A percentile compares a stretch with the other conserved stretches of the same genome.
Evolutionary conservation across 2,888 invertebrate species (phyloP).

Genomic region (Lepidocyrtoides sp.): DNA sequence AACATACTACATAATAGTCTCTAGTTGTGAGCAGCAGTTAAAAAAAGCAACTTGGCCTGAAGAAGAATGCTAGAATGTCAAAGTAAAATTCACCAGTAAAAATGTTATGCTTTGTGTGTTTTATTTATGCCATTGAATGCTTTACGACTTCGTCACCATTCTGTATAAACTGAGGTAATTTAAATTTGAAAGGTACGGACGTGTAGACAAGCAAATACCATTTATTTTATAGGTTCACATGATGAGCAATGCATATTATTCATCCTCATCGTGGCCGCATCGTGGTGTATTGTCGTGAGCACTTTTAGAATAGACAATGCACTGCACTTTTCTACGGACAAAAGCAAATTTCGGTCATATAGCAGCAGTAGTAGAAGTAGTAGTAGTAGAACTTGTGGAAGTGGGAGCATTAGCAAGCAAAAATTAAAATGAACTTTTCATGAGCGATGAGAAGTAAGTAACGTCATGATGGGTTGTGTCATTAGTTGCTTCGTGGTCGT

Average conservation of each 20-base stretch:
- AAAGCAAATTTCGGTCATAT: not conserved
- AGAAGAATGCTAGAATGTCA: not conserved
- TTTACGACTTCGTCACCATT: constrained; percentile 50
- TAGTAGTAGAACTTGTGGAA: not conserved
- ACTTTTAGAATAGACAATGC: constrained; percentile 29
- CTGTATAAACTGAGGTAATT: not conserved
- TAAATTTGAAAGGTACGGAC: constrained; percentile 45
- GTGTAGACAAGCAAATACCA: not conserved
- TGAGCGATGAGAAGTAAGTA: constrained; percentile 24
- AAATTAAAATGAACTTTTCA: constrained; percentile 43
- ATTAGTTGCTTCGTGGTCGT: constrained; percentile 37
- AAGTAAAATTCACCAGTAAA: constrained; percentile 6
- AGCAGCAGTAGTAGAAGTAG: not conserved
- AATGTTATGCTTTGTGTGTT: not conserved
- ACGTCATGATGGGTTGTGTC: constrained; percentile 23
- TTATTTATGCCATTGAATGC: not conserved
- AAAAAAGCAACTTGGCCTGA: not conserved
- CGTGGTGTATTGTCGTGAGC: constrained; percentile 20
- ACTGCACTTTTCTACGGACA: constrained; percentile 10
- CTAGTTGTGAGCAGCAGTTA: not conserved
- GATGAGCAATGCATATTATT: not conserved
- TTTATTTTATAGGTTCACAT: not conserved
- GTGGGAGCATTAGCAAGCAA: not conserved
- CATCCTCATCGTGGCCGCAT: not conserved
- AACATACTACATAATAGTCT: no score